These are phyloP conservation scores for Andrena praecox DNA, from an alignment of 2,888 invertebrate species.

Conservation along the genomic window DNA sequence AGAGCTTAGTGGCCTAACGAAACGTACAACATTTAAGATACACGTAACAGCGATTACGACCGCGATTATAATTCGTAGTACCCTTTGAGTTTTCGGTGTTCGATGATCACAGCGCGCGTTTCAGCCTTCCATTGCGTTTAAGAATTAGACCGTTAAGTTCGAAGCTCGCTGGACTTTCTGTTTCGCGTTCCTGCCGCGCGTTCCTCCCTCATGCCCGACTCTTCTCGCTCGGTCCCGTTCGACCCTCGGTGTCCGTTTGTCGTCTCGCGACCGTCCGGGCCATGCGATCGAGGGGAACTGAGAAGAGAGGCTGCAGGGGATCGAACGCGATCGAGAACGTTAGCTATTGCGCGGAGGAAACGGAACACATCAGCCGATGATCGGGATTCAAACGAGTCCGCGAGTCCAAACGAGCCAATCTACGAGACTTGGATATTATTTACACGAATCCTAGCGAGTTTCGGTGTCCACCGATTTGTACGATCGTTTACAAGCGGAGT, in stretches of 20 bases:
- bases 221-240: constrained; percentile 1
- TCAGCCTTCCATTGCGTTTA: constrained; percentile 77
- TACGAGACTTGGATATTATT: constrained; percentile 53
- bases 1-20: constrained; percentile 42
- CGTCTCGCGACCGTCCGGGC: neutral
- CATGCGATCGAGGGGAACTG: constrained; percentile 8
- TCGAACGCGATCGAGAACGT: neutral
- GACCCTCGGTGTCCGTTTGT: neutral
- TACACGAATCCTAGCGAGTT: constrained; percentile 57
- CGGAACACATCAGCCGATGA: constrained; percentile 16
- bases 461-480: constrained; percentile 58
- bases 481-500: constrained; percentile 55
- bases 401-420: constrained; percentile 41
- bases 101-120: constrained; percentile 81
- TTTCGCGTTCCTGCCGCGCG: constrained; percentile 2
- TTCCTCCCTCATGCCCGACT: neutral
- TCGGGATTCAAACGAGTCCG: constrained; percentile 5
- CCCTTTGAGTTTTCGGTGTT: constrained; percentile 80
- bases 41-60: constrained; percentile 67
- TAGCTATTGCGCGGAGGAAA: no score
- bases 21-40: constrained; percentile 64
- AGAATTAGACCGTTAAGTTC: constrained; percentile 70
- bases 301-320: constrained; percentile 14
- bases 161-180: constrained; percentile 35
- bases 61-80: constrained; percentile 76